A percentile compares a stretch with the other conserved stretches of the same genome.
Conservation (phyloP, 2,113 vertebrate genomes). For the Litocranius walleri region DNA sequence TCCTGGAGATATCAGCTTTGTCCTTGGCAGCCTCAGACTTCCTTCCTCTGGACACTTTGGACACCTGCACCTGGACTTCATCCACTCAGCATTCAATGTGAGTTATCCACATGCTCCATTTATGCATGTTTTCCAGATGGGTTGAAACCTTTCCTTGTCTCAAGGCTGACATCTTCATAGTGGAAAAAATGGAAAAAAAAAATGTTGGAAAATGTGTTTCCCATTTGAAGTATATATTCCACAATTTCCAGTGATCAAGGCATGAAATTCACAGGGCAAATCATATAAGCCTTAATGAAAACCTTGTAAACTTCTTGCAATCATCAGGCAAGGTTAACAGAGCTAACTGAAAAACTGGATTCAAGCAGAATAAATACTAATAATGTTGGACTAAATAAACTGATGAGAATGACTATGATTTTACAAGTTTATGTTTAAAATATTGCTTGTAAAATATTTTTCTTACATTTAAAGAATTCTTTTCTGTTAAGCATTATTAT, state of each 20-base stretch:
- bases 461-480: not conserved
- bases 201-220: not conserved
- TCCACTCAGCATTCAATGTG: not conserved
- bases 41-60: not conserved
- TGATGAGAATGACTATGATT: not conserved
- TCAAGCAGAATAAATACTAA: not conserved
- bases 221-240: not conserved
- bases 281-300: not conserved
- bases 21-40: not conserved
- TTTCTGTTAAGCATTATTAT: not conserved
- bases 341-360: not conserved
- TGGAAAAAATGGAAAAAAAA: not conserved
- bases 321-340: not conserved
- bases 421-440: not conserved
- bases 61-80: not conserved
- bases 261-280: not conserved
- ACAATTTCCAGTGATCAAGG: not conserved
- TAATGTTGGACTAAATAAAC: not conserved
- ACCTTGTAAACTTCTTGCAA: not conserved
- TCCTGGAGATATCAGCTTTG: not conserved
- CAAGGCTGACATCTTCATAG: not conserved
- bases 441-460: not conserved
- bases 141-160: not conserved
- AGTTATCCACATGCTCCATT: not conserved
- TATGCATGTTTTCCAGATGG: not conserved